Evolutionary conservation across 2,888 invertebrate species (phyloP), one percentile per base, ranked within the genome.

Genomic region (Pherbina coryleti): DNA sequence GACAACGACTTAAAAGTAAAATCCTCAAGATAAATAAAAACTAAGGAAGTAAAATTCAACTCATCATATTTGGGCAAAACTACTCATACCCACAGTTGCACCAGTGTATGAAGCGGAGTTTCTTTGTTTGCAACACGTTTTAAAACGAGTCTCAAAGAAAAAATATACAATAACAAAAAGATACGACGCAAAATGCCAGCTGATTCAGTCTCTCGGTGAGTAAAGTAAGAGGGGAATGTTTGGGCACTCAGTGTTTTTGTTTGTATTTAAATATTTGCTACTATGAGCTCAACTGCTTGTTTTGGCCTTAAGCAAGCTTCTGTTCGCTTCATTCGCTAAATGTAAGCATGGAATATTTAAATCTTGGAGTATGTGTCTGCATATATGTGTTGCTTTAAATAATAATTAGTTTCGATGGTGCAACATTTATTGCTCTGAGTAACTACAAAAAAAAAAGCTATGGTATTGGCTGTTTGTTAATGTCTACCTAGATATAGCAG

Each of bases 201-300:
- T 82, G 83, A 83, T 79, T 83, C 82, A 73, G 70, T 81, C 76
- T 79, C 82, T 78, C 78, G 82, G 83, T 83, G 79, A 80, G 80
- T 77, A 71, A 71, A 25, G 19, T 7, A 8, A 49, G 28, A 37
- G 53, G 28, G 53, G 37, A 34, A 66, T n/a, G 71, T 25, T 8
- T 64, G 28, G 17, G 9, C 19, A 60, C 7, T 25, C 11, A 19
- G 14, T 60, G 8, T 28, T 44, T 44, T 44, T 44, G 11, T 7
- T 44, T 44, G 44, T 11, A 44, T 44, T 11, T 44, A 11, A 44
- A 44, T 44, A 44, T 11, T 14, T 44, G 11, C 37, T 37, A 44
- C 44, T 44, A 44, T 14, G 14, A 44, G 11, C 14, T 44, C 44
- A 44, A 44, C 14, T 7, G 11, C 14, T 44, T 1, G 2, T 44